Percentiles rank a stretch among this genome's conserved stretches.
Conservation (phyloP, 2,797 vertebrate species). For the Agapornis canus region DNA sequence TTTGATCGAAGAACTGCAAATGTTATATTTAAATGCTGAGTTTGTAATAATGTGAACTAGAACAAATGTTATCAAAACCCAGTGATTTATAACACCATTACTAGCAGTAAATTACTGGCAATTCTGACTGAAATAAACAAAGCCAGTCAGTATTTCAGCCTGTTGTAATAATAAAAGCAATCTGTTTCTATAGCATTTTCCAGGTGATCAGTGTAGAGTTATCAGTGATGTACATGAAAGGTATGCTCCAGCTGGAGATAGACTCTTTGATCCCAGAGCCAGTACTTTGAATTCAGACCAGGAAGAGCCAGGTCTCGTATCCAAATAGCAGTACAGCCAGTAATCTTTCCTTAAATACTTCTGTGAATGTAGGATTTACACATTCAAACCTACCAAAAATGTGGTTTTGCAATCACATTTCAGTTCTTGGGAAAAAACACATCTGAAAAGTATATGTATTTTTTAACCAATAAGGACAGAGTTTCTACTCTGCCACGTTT, state of each 20-base stretch:
- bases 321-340: background rate
- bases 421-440: background rate
- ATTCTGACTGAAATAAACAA: background rate
- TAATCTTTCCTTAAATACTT: background rate
- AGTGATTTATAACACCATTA: background rate
- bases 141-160: background rate
- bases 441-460: background rate
- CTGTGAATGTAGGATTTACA: background rate
- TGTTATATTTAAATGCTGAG: background rate
- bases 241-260: background rate
- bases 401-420: conserved; percentile 3
- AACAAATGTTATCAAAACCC: background rate
- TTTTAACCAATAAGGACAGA: background rate
- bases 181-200: background rate
- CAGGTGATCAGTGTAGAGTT: background rate
- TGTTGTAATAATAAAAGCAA: background rate
- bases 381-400: background rate
- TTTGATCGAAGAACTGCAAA: background rate
- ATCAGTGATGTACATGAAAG: background rate
- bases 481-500: background rate
- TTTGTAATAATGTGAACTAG: background rate
- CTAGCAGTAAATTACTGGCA: background rate
- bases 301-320: background rate
- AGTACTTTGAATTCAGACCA: background rate
- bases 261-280: conserved; percentile 5